Percentiles rank a stretch among this genome's conserved stretches.
Conservation (phyloP, 2,113 vertebrate genomes). For the Myodes glareolus region DNA sequence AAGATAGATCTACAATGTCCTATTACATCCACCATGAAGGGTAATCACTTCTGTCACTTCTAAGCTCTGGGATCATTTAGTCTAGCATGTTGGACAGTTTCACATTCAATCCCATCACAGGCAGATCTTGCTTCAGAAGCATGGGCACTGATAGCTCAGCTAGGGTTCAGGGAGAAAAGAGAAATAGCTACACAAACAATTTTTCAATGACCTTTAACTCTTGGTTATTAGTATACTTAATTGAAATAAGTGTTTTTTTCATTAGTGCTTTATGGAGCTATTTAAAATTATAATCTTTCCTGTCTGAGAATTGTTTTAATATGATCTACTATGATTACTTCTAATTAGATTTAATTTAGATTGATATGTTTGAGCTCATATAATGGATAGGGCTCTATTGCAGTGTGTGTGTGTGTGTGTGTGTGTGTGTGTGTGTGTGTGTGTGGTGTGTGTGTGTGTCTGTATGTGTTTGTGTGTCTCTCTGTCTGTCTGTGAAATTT, state of each 20-base stretch:
- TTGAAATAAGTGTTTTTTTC: constrained; percentile 86
- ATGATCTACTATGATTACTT: constrained; percentile 65
- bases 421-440: constrained; percentile 18
- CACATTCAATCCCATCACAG: constrained; percentile 69
- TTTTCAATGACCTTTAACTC: constrained; percentile 81
- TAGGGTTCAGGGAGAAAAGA: constrained; percentile 57
- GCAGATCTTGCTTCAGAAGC: constrained; percentile 76
- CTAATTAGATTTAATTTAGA: constrained; percentile 79
- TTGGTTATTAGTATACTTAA: constrained; percentile 82
- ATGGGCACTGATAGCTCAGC: constrained; percentile 71
- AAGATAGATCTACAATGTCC: constrained; percentile 84
- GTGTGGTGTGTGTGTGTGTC: background rate
- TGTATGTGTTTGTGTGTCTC: background rate
- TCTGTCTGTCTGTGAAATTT: constrained; percentile 44
- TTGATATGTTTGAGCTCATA: constrained; percentile 68
- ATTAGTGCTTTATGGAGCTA: constrained; percentile 80
- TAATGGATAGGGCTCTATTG: background rate
- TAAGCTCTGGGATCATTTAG: constrained; percentile 81
- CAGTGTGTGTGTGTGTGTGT: background rate
- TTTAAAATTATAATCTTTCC: constrained; percentile 79
- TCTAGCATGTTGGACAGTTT: constrained; percentile 78
- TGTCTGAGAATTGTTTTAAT: constrained; percentile 66
- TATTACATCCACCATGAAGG: constrained; percentile 82
- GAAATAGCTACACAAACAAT: constrained; percentile 60
- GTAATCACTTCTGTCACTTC: constrained; percentile 84